Base-by-base conservation (phyloP, 2,113 vertebrate species). In the Phoenicopterus ruber region DNA sequence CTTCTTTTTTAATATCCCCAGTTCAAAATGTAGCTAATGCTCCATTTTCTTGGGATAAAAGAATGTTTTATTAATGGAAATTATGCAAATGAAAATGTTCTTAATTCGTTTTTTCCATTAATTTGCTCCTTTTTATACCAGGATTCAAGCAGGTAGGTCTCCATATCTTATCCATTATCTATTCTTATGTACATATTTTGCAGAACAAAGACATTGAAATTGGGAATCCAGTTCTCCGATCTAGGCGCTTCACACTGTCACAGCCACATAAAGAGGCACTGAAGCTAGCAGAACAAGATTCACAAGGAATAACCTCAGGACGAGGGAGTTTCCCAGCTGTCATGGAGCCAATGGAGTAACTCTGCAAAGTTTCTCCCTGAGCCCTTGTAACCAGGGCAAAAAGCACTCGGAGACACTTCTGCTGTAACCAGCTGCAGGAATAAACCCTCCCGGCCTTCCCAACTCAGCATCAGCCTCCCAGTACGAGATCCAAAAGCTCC, bases 181-280 rank as follows among this genome's bases (percentile, higher is more conserved):
- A 66, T 59, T 79, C 72, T 77, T 24, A 31, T 8, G 71, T 12
- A 57, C 9, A 13, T 19, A 34, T 26, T 93, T 16, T 49, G 73
- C 88, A 95, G 89, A 95, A 96, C 93, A 95, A 93, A 96, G 93
- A 4, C 55, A 86, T 71, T 62, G 86, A 91, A 96, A 96, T 86
- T 0, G 34, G 11, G 94, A 58, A 95, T 67, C 90, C 69, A 28
- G 82, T 32, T 94, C 94, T 55, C 72, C 92, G 12, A n/a, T 24
- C 29, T 6, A 5, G 13, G 59, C 1, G 2, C 83, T 52, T 40
- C 8, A 4, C 4, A 11, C 29, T 70, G 91, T 50, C 93, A 32
- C 54, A 5, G 93, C 90, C 94, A 77, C 88, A 88, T 26, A 13
- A 85, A 67, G 88, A 82, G 85, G 90, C 58, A 12, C 40, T 3